Conservation (phyloP, 1,140 invertebrate genomes). For the Drosophila ohnishii region DNA sequence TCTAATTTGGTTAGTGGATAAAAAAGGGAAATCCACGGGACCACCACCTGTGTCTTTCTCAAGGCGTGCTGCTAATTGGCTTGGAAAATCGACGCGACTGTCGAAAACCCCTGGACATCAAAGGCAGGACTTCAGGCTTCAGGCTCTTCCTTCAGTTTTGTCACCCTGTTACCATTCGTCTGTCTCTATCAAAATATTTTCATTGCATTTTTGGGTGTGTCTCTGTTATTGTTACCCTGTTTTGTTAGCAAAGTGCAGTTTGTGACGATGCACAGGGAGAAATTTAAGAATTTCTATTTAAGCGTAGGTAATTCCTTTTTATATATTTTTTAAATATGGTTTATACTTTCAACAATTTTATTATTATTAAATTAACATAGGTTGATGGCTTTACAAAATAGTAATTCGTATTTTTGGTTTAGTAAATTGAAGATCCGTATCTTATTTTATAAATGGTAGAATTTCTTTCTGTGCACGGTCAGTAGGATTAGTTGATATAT, state of each 20-base stretch:
- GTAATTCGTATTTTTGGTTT: too few species aligned
- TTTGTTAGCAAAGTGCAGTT: constrained; percentile 77
- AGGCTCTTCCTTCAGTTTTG: constrained; percentile 21
- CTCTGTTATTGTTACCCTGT: constrained; percentile 58
- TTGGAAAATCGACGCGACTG: constrained; percentile 39
- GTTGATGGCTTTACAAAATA: too few species aligned
- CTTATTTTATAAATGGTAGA: too few species aligned
- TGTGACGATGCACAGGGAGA: not conserved
- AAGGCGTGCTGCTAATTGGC: constrained; percentile 80
- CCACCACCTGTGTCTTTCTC: constrained; percentile 73
- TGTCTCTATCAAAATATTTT: constrained; percentile 78
- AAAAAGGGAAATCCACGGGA: constrained; percentile 16
- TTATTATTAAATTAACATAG: too few species aligned
- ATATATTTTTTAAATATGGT: too few species aligned
- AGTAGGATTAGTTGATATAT: constrained; percentile 69
- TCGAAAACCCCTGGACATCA: constrained; percentile 54
- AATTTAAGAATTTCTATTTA: not conserved
- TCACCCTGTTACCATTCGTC: constrained; percentile 50
- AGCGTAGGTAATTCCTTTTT: not conserved
- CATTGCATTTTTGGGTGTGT: constrained; percentile 75
- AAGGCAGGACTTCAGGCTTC: constrained; percentile 32
- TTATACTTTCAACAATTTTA: too few species aligned
- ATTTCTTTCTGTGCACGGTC: constrained; percentile 14
- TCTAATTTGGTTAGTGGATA: constrained; percentile 69
- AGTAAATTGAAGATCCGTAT: too few species aligned